These are phyloP conservation scores for Manis crassicaudata DNA, from an alignment of 2,797 vertebrate genomes.

Conservation along the genomic window DNA sequence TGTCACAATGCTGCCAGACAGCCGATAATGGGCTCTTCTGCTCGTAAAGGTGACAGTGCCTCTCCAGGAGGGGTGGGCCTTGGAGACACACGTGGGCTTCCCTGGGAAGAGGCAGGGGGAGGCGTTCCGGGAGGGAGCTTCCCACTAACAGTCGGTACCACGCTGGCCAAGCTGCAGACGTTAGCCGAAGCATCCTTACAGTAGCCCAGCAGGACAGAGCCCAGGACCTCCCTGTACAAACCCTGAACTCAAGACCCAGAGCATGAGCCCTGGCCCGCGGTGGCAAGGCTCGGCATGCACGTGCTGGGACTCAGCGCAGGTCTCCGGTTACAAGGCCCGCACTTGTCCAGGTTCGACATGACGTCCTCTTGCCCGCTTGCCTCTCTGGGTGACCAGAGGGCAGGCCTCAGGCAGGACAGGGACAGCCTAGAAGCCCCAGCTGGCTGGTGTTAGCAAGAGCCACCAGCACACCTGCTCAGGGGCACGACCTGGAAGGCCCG, in stretches of 20 bases:
- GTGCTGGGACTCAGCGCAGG: not conserved
- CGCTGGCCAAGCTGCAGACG: not conserved
- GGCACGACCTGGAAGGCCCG: no score
- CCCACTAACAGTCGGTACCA: accelerated
- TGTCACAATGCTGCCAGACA: accelerated
- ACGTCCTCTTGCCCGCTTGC: accelerated
- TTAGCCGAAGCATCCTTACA: no score
- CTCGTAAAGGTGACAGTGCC: accelerated
- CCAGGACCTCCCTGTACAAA: no score
- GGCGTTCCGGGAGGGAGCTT: not conserved
- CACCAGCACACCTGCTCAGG: not conserved
- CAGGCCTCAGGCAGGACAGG: not conserved
- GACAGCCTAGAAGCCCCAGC: not conserved
- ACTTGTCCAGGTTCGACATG: accelerated
- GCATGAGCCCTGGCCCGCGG: accelerated
- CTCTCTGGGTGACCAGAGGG: not conserved
- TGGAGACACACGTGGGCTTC: not conserved
- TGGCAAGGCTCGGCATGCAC: accelerated
- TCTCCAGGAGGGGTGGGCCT: not conserved
- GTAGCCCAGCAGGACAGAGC: not conserved
- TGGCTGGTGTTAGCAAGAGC: not conserved
- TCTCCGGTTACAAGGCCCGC: not conserved
- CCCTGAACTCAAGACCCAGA: not conserved
- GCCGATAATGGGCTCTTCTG: not conserved
- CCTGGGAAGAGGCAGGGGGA: not conserved